Percentiles rank a stretch among this genome's conserved stretches.
Conservation (phyloP, 2,797 vertebrate genomes). For the Lithobates pipiens region DNA sequence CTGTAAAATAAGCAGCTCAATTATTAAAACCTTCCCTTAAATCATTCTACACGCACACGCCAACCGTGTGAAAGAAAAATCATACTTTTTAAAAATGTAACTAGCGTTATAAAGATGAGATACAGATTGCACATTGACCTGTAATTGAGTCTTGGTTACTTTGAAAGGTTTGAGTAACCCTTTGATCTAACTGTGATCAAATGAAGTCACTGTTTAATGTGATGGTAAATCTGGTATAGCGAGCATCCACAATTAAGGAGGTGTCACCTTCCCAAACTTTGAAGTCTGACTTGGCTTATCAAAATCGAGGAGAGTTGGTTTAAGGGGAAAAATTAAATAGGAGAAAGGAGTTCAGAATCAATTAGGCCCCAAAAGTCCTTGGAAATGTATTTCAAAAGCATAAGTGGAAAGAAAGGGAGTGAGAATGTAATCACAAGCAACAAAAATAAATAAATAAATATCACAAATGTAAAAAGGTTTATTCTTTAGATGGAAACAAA, state of each 20-base stretch:
- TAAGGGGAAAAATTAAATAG: conserved; percentile 46
- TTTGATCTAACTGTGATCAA: conserved; percentile 58
- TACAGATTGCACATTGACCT: conserved; percentile 24
- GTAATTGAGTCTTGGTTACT: conserved; percentile 39
- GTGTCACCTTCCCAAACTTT: conserved; percentile 49
- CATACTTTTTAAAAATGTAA: not conserved
- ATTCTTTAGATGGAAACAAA: too few relatives aligned
- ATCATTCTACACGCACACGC: not conserved
- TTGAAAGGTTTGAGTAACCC: conserved; percentile 49
- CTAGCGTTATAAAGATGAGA: not conserved
- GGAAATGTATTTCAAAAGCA: conserved; percentile 23
- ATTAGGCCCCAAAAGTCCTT: conserved; percentile 27
- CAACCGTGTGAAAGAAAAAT: conserved; percentile 10
- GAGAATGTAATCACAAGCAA: conserved; percentile 1
- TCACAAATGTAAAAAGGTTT: not conserved
- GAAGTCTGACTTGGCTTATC: conserved; percentile 40
- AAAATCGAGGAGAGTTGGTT: conserved; percentile 38
- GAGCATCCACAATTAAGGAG: conserved; percentile 47
- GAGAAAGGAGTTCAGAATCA: conserved; percentile 34
- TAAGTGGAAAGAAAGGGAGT: not conserved
- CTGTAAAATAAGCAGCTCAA: not conserved
- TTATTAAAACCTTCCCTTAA: not conserved
- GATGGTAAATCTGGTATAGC: conserved; percentile 14
- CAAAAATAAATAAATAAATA: conserved; percentile 18
- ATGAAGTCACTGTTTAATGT: conserved; percentile 37